Evolutionary conservation across 92 coral and sea anemone genomes (phyloP).

Genomic region (Epizoanthus ramosus): DNA sequence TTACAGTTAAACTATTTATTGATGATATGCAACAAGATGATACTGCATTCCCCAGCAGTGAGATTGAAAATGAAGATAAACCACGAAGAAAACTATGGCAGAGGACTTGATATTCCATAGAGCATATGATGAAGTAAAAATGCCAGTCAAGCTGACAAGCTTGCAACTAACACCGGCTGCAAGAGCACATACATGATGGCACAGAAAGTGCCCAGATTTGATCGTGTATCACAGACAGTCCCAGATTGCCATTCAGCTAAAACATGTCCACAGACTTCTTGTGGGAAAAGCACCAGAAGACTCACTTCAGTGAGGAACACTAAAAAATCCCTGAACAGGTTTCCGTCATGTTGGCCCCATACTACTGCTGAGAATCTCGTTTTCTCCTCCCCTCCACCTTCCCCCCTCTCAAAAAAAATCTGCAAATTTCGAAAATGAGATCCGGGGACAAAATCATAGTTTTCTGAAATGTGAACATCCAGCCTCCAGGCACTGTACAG

Average conservation of each 20-base stretch:
- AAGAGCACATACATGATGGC: conserved; percentile 37
- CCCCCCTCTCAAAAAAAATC: no score
- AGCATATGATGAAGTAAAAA: conserved; percentile 27
- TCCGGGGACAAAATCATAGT: no score
- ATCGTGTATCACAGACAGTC: conserved; percentile 11
- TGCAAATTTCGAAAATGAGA: no score
- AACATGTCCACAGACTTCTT: conserved; percentile 24
- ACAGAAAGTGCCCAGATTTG: conserved; percentile 14
- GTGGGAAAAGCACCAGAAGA: conserved; percentile 39
- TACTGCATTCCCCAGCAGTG: not conserved
- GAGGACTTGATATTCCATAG: not conserved
- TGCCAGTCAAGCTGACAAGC: conserved; percentile 9
- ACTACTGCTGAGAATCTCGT: no score
- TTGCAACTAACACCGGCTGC: conserved; percentile 34
- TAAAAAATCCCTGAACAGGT: conserved; percentile 30
- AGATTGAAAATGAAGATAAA: not conserved
- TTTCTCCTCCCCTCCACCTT: no score
- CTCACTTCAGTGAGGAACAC: conserved; percentile 9
- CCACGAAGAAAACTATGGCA: not conserved
- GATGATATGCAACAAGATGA: not conserved
- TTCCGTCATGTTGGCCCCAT: conserved; percentile 24
- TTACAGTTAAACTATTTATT: no score
- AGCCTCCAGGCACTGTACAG: no score
- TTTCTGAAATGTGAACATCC: no score
- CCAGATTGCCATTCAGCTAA: conserved; percentile 45